Evolutionary conservation across 2,888 invertebrate species (phyloP), one percentile per base, ranked within the genome.

Genomic region (Platynereis dumerilii): DNA sequence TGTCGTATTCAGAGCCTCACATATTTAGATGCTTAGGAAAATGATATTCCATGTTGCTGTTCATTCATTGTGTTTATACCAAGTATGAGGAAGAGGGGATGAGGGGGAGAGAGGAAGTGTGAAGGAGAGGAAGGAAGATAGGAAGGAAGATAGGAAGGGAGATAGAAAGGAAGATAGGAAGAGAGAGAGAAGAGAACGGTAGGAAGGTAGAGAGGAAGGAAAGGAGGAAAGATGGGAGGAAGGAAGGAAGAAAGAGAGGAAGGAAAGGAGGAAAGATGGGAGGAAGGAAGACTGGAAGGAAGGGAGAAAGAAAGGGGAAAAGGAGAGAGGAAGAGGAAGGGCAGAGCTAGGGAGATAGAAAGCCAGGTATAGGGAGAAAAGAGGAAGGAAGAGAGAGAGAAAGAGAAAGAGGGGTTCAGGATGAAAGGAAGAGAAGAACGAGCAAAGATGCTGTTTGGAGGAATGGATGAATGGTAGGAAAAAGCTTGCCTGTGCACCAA

Each of bases 81-180:
- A n/a, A n/a, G n/a, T n/a, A n/a, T n/a, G n/a, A n/a, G n/a, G n/a
- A n/a, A n/a, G n/a, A n/a, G n/a, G n/a, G n/a, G n/a, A n/a, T n/a
- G n/a, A n/a, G n/a, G n/a, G n/a, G n/a, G n/a, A 58, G 42, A 55
- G 7, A 55, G 34, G 39, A 34, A 5, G 24, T 20, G 39, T n/a
- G n/a, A n/a, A n/a, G n/a, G n/a, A n/a, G n/a, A 60, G 52, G 48
- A 48, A 48, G 2, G 28, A 45, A 60, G 17, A 7, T 22, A 48
- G 7, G 26, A 29, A 45, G 48, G 45, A 20, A 60, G 45, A 45
- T 7, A 60, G 27, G 27, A 45, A 48, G 48, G 45, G 48, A 60
- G 48, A n/a, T n/a, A n/a, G n/a, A n/a, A 60, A 12, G 45, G 60
- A 60, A 22, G 45, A 29, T 45, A 26, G 27, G 26, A 48, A 26